These are phyloP conservation scores for Hemibagrus wyckioides DNA, from an alignment of 2,113 vertebrate species.

Conservation along the genomic window DNA sequence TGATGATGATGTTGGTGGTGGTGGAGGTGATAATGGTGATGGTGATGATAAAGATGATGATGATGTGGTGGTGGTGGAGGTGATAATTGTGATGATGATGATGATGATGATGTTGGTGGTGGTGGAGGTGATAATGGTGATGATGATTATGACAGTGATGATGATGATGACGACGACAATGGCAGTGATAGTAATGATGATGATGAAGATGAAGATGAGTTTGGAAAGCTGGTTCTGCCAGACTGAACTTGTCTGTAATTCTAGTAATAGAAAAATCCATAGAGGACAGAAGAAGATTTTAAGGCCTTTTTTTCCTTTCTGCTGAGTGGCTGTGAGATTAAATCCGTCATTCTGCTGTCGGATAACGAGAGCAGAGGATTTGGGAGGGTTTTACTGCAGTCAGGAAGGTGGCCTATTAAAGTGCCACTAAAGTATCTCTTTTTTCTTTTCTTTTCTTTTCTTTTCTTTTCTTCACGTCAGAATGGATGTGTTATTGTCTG, in stretches of 20 bases:
- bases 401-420: conserved; percentile 3
- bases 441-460: neutral
- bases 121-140: neutral
- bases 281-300: conserved; percentile 3
- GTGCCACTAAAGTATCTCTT: neutral
- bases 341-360: neutral
- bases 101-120: neutral
- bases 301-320: neutral
- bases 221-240: neutral
- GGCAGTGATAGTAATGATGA: neutral
- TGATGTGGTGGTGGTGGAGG: neutral
- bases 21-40: neutral
- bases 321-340: neutral
- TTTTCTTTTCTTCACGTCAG: neutral
- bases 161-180: neutral
- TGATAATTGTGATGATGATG: neutral
- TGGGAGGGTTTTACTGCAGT: neutral
- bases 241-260: neutral
- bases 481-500: neutral
- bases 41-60: neutral
- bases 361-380: conserved; percentile 10
- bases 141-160: neutral
- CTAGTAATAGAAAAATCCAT: neutral
- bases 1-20: neutral
- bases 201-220: neutral